phyloP scores from a whole-genome alignment of 1,140 invertebrate genomes.

The Aphaenogaster ashmeadi region DNA sequence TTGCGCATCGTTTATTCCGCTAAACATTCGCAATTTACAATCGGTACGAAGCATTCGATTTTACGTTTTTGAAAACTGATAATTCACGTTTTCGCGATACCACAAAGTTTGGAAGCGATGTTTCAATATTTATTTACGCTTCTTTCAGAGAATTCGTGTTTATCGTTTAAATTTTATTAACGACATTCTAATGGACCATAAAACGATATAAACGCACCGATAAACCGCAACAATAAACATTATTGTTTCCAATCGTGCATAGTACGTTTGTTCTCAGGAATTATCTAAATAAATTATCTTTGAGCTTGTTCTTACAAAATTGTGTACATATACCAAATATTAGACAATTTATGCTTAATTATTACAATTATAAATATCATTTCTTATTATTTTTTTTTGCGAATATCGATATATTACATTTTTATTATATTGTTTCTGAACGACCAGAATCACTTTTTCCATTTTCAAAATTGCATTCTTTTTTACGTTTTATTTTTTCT shows the following conservation, averaged over 20 bases:
- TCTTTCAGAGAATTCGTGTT: conserved; percentile 21
- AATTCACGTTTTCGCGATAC: conserved; percentile 14
- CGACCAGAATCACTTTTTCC: neutral
- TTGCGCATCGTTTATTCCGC: neutral
- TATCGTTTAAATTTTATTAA: conserved; percentile 49
- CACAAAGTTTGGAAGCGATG: conserved; percentile 11
- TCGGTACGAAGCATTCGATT: neutral
- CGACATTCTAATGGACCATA: conserved; percentile 27
- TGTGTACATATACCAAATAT: neutral
- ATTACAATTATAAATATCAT: neutral
- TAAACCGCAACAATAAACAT: conserved; percentile 31
- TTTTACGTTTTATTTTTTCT: neutral
- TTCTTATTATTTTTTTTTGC: neutral
- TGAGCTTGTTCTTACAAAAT: neutral
- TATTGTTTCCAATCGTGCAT: neutral
- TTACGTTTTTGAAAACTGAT: conserved; percentile 6
- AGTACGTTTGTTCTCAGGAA: conserved; percentile 22
- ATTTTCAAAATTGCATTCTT: neutral
- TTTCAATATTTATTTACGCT: conserved; percentile 36
- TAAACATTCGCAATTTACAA: neutral
- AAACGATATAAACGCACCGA: conserved; percentile 38
- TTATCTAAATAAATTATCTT: conserved; percentile 27
- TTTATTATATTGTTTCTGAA: neutral
- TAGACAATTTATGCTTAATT: neutral
- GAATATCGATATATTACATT: neutral